Percentiles rank a stretch among this genome's conserved stretches.
Conservation (phyloP, 2,888 invertebrate species). For the Eumerus sabulonum region DNA sequence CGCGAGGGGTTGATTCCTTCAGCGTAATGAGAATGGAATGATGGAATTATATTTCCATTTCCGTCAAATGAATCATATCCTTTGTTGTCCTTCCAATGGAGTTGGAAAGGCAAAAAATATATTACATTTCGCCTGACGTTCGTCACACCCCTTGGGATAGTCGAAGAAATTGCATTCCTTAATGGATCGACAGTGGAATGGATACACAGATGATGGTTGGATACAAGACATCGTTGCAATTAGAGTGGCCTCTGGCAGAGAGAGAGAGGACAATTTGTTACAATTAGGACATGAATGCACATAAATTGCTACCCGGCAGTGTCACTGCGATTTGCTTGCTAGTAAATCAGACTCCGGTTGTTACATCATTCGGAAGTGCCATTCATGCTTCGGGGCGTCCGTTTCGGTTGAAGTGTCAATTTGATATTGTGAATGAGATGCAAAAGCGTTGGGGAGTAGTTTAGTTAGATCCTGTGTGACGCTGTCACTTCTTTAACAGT, state of each 20-base stretch:
- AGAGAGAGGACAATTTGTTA: constrained; percentile 42
- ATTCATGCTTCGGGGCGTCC: too few species aligned
- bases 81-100: constrained; percentile 54
- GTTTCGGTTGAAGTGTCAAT: too few species aligned
- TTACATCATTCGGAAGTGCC: too few species aligned
- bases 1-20: constrained; percentile 46
- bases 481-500: too few species aligned
- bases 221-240: constrained; percentile 7
- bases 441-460: too few species aligned
- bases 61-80: constrained; percentile 56
- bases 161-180: constrained; percentile 5
- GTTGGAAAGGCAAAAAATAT: constrained; percentile 25
- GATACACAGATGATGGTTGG: neutral
- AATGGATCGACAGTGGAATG: neutral
- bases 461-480: too few species aligned
- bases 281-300: constrained; percentile 37
- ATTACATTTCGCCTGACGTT: constrained; percentile 4
- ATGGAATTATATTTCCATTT: constrained; percentile 66
- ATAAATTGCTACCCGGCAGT: constrained; percentile 8
- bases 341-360: too few species aligned
- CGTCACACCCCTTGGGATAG: constrained; percentile 15
- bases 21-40: constrained; percentile 60
- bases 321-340: too few species aligned
- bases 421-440: too few species aligned
- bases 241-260: constrained; percentile 37